These are phyloP conservation scores for Parazoanthus atlanticus DNA, from an alignment of 92 coral and sea anemone species.

Conservation along the genomic window DNA sequence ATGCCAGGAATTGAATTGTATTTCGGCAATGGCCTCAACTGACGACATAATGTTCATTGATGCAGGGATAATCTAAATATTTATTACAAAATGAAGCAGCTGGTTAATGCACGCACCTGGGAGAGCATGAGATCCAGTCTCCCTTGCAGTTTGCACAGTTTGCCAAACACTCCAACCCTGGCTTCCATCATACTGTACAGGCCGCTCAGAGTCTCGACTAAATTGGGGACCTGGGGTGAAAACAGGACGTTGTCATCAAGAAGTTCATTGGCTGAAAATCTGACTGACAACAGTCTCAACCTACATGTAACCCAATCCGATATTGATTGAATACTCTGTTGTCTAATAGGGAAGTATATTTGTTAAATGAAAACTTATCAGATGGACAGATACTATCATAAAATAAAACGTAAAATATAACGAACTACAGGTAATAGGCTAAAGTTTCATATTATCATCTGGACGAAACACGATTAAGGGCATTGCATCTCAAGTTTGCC, in stretches of 20 bases:
- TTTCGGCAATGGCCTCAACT: background rate
- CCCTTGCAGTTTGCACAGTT: conserved; percentile 92
- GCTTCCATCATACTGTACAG: conserved; percentile 93
- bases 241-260: background rate
- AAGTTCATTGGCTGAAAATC: background rate
- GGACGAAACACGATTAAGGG: too few relatives aligned
- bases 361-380: too few relatives aligned
- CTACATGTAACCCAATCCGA: too few relatives aligned
- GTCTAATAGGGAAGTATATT: too few relatives aligned
- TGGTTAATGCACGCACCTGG: conserved; percentile 63
- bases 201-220: conserved; percentile 83
- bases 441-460: too few relatives aligned
- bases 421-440: too few relatives aligned
- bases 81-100: background rate
- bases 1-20: background rate
- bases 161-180: conserved; percentile 83
- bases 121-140: conserved; percentile 90
- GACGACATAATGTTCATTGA: background rate
- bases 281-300: background rate
- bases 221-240: conserved; percentile 79
- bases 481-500: too few relatives aligned
- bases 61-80: background rate
- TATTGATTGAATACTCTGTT: too few relatives aligned
- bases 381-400: too few relatives aligned
- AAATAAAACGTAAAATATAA: too few relatives aligned